phyloP scores from a whole-genome alignment of 1,140 invertebrate species.

The Neelides sp. region DNA sequence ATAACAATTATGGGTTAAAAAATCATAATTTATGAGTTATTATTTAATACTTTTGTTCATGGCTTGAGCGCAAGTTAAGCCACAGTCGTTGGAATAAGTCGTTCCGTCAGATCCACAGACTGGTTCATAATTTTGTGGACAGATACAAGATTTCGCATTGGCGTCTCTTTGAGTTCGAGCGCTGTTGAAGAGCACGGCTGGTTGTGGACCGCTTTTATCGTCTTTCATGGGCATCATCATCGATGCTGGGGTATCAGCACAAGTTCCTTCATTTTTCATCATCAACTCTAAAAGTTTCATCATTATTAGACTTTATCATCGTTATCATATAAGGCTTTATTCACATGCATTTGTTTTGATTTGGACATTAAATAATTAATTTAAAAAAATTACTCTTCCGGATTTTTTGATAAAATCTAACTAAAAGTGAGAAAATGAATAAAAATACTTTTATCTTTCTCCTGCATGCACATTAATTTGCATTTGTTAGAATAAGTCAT shows the following conservation, averaged over 20 bases:
- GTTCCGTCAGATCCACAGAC: constrained; percentile 35
- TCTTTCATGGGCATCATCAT: constrained; percentile 11
- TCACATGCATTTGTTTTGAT: no score
- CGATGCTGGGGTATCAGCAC: background rate
- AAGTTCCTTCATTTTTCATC: constrained; percentile 7
- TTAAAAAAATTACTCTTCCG: no score
- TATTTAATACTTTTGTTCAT: background rate
- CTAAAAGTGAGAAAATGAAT: no score
- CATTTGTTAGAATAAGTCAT: no score
- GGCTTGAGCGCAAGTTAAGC: constrained; percentile 1
- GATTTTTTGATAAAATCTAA: no score
- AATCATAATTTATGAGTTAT: background rate
- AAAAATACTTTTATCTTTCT: no score
- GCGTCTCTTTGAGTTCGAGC: background rate
- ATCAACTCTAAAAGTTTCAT: background rate
- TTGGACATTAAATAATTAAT: no score
- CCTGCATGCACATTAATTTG: no score
- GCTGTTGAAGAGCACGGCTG: background rate
- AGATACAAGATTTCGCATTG: constrained; percentile 1
- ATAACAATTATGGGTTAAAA: no score
- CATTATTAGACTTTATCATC: no score
- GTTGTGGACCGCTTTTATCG: background rate
- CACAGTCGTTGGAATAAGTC: constrained; percentile 33
- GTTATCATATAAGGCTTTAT: no score
- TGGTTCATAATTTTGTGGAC: constrained; percentile 12